Conservation (phyloP, 1,140 invertebrate genomes). For the Trypoxylus dichotomus region DNA sequence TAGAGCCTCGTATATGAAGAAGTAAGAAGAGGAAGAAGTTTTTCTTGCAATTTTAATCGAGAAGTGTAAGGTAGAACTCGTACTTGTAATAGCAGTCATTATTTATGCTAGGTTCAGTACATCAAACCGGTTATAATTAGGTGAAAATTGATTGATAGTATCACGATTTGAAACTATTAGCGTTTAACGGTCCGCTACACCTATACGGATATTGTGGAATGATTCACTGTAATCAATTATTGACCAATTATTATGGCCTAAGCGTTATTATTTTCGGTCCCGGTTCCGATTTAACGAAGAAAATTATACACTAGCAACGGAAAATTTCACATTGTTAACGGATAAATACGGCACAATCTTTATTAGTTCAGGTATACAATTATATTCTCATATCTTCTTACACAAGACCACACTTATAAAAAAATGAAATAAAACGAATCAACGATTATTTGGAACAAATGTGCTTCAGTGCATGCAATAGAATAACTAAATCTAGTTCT, state of each 20-base stretch:
- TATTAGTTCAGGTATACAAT: neutral
- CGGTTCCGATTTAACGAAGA: neutral
- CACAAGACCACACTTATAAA: too few relatives aligned
- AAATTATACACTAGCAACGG: neutral
- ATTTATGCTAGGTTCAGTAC: neutral
- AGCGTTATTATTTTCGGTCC: neutral
- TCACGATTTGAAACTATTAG: neutral
- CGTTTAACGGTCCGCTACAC: neutral
- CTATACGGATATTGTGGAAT: neutral
- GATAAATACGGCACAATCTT: neutral
- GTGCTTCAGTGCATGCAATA: too few relatives aligned
- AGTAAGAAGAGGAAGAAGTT: too few relatives aligned
- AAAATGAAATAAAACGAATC: too few relatives aligned
- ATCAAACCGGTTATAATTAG: neutral
- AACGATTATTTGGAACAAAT: too few relatives aligned
- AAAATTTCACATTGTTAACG: neutral
- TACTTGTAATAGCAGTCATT: too few relatives aligned
- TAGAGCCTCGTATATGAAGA: too few relatives aligned
- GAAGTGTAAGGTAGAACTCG: too few relatives aligned
- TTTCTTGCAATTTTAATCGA: too few relatives aligned
- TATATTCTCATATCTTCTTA: neutral
- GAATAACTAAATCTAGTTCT: too few relatives aligned
- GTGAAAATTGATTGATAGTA: neutral
- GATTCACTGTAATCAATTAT: neutral
- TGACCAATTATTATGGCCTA: neutral